Evolutionary conservation across 1,140 invertebrate species (phyloP).

Genomic region (Mactra quadrangularis): DNA sequence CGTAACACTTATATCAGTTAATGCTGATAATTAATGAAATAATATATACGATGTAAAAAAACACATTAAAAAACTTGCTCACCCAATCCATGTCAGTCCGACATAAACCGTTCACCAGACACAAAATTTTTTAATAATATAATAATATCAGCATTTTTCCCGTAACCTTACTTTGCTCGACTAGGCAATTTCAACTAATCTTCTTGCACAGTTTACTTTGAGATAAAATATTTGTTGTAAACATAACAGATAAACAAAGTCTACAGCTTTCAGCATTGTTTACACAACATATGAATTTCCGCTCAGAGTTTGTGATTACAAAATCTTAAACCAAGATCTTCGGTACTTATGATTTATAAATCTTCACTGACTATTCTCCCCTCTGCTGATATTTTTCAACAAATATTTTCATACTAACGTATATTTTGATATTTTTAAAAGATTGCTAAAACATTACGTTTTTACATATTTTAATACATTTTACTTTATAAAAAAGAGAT

Average conservation of each 20-base stretch:
- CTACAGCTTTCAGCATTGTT: conserved; percentile 46
- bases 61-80: not conserved
- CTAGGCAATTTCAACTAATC: conserved; percentile 46
- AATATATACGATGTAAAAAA: no score
- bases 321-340: conserved; percentile 18
- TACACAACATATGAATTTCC: conserved; percentile 62
- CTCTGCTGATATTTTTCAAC: not conserved
- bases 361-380: not conserved
- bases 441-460: not conserved
- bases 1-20: no score
- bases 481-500: no score
- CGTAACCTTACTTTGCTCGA: conserved; percentile 17
- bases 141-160: conserved; percentile 24
- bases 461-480: no score
- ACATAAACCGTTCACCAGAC: not conserved
- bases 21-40: no score
- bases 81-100: conserved; percentile 3
- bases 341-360: conserved; percentile 11
- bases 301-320: conserved; percentile 41
- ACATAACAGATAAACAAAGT: conserved; percentile 62
- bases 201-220: conserved; percentile 54
- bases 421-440: not conserved
- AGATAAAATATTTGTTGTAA: conserved; percentile 64
- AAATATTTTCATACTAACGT: not conserved
- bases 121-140: no score